phyloP scores from a whole-genome alignment of 2,797 vertebrate species.

The Pangasius larnaudii region DNA sequence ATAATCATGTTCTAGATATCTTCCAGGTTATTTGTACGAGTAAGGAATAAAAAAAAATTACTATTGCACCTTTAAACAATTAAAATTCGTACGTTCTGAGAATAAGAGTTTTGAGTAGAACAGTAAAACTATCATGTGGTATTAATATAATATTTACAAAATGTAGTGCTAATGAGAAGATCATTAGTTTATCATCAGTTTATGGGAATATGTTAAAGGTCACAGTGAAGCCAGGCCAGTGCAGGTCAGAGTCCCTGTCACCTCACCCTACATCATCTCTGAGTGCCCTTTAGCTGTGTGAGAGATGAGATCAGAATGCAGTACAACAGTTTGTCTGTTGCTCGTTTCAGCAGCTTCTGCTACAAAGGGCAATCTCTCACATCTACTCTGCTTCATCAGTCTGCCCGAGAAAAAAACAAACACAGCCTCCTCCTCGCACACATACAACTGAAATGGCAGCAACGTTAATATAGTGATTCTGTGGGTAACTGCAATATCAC shows the following conservation, averaged over 20 bases:
- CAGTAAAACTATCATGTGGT: neutral
- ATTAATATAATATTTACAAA: neutral
- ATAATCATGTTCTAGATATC: neutral
- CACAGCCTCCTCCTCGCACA: neutral
- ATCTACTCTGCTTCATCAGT: constrained; percentile 38
- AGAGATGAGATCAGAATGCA: constrained; percentile 16
- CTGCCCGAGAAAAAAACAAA: constrained; percentile 28
- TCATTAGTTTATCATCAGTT: neutral
- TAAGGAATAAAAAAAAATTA: neutral
- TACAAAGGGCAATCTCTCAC: constrained; percentile 55
- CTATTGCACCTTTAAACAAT: neutral
- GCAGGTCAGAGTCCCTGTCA: constrained; percentile 16
- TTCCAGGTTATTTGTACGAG: neutral
- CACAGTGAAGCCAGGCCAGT: neutral
- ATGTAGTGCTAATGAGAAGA: neutral
- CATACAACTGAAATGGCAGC: constrained; percentile 14
- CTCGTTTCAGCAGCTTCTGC: constrained; percentile 24
- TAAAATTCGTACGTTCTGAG: neutral
- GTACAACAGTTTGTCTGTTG: constrained; percentile 24
- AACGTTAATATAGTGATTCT: constrained; percentile 26
- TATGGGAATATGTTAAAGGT: constrained; percentile 14
- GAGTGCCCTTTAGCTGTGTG: constrained; percentile 37
- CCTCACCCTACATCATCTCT: constrained; percentile 29
- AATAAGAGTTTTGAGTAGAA: no score
- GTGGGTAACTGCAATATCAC: constrained; percentile 19